Percentiles rank a stretch among this genome's conserved stretches.
Conservation (phyloP, 2,888 invertebrate genomes). For the Drosophila mettleri region DNA sequence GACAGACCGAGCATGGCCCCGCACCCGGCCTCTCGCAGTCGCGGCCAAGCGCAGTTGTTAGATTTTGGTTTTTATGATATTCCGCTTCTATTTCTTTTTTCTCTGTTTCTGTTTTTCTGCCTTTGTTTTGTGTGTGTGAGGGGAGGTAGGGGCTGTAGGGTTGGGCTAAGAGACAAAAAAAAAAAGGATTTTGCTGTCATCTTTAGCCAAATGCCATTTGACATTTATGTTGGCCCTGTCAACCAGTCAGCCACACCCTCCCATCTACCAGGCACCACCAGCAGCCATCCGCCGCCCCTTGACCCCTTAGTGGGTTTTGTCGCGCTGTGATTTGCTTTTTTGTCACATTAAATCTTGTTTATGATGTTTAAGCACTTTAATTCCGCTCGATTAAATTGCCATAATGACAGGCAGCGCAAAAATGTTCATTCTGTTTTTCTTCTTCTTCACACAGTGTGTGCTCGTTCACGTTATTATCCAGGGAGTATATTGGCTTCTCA, state of each 20-base stretch:
- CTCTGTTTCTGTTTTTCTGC: background rate
- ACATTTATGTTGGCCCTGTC: conserved; percentile 60
- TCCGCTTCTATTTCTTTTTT: background rate
- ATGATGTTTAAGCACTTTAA: conserved; percentile 77
- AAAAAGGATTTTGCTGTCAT: conserved; percentile 60
- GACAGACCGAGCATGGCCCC: background rate
- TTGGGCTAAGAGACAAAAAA: conserved; percentile 2
- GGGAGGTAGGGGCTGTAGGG: background rate
- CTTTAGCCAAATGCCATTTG: conserved; percentile 71
- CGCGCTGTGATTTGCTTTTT: conserved; percentile 73
- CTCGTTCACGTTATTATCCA: background rate
- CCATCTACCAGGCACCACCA: background rate
- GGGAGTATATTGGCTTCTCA: background rate
- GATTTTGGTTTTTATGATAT: conserved; percentile 15
- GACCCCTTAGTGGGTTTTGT: conserved; percentile 7
- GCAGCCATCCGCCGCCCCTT: background rate
- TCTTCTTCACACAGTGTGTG: background rate
- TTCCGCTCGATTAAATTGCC: conserved; percentile 80
- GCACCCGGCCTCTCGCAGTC: background rate
- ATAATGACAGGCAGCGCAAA: conserved; percentile 65
- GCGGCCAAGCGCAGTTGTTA: conserved; percentile 25
- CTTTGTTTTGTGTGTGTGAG: background rate
- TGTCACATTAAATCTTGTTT: conserved; percentile 78
- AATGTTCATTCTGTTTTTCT: conserved; percentile 41
- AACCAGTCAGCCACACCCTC: conserved; percentile 7